Percentiles rank a stretch among this genome's conserved stretches.
Conservation (phyloP, 2,888 invertebrate species). For the Eulithis prunata region DNA sequence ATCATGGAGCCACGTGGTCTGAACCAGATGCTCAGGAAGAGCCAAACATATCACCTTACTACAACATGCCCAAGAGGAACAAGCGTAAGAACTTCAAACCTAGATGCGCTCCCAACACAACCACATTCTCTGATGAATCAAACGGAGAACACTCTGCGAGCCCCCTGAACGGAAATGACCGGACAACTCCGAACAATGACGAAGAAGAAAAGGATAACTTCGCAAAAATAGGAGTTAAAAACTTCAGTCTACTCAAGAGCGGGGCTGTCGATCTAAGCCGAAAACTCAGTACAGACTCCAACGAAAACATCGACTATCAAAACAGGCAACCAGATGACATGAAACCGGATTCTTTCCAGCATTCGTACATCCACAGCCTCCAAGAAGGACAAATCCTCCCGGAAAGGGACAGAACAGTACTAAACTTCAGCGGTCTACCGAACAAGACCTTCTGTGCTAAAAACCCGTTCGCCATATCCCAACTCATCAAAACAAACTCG, state of each 20-base stretch:
- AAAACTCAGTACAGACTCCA: conserved; percentile 80
- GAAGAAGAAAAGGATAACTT: conserved; percentile 62
- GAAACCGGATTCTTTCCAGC: conserved; percentile 76
- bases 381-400: conserved; percentile 50
- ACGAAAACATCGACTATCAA: conserved; percentile 82
- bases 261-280: conserved; percentile 80
- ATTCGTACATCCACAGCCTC: conserved; percentile 80
- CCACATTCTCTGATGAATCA: conserved; percentile 78
- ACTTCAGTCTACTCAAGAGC: conserved; percentile 77
- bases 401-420: conserved; percentile 71
- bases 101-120: conserved; percentile 86
- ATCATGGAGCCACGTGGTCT: conserved; percentile 83
- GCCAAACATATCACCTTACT: conserved; percentile 73
- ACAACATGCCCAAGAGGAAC: conserved; percentile 87
- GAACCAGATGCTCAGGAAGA: conserved; percentile 73
- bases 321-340: conserved; percentile 75
- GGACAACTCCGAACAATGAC: conserved; percentile 66
- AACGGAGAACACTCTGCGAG: conserved; percentile 71
- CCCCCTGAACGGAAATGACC: conserved; percentile 73
- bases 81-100: conserved; percentile 92
- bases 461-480: conserved; percentile 84
- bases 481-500: conserved; percentile 81
- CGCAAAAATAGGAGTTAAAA: conserved; percentile 79
- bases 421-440: conserved; percentile 80
- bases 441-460: conserved; percentile 83